A percentile compares a stretch with the other conserved stretches of the same genome.
Conservation (phyloP, 2,113 vertebrate genomes). For the Ictalurus furcatus region DNA sequence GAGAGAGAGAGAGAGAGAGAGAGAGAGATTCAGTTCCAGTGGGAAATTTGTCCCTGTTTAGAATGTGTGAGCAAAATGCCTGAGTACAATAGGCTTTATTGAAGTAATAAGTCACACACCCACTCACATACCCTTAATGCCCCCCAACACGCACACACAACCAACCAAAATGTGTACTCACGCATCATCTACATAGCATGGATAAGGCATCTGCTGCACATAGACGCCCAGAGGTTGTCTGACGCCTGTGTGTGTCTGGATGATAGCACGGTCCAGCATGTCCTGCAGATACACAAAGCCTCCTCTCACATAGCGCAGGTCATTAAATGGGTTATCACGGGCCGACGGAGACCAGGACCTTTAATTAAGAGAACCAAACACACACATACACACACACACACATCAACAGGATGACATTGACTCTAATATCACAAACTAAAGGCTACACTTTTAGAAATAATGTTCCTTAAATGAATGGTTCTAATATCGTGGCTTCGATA, state of each 20-base stretch:
- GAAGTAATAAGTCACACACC: constrained; percentile 33
- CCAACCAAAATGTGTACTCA: constrained; percentile 69
- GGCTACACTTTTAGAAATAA: neutral
- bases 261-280: constrained; percentile 88
- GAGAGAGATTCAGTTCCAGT: constrained; percentile 7
- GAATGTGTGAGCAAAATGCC: neutral
- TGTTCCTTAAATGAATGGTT: neutral
- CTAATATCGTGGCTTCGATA: neutral
- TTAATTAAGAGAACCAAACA: constrained; percentile 53
- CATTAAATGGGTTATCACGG: constrained; percentile 86
- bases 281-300: constrained; percentile 95
- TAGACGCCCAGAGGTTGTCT: constrained; percentile 85
- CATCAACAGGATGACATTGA: neutral
- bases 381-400: constrained; percentile 18
- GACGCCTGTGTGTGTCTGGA: constrained; percentile 75
- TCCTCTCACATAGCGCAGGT: constrained; percentile 92
- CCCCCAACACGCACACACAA: neutral
- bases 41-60: constrained; percentile 30
- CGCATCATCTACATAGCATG: constrained; percentile 90
- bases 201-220: constrained; percentile 95
- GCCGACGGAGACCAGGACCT: constrained; percentile 95
- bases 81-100: constrained; percentile 39
- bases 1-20: constrained; percentile 12
- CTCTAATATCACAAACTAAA: neutral
- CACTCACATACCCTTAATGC: constrained; percentile 1